These are phyloP conservation scores for Lithophane ornitopus DNA, from an alignment of 2,888 invertebrate genomes.

Conservation along the genomic window DNA sequence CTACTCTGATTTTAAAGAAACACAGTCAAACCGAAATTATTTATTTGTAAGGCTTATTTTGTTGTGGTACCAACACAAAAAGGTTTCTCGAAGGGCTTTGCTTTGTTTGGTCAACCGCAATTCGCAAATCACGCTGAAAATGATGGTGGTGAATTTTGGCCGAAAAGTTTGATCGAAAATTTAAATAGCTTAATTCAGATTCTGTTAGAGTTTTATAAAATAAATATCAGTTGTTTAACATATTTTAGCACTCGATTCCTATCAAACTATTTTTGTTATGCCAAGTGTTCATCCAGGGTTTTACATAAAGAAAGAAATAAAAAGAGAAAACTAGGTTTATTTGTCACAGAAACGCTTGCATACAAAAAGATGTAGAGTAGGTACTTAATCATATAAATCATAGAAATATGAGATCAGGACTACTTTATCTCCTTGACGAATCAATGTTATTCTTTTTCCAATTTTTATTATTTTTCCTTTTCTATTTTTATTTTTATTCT, in stretches of 20 bases:
- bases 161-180: not conserved
- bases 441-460: too few species aligned
- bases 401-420: too few species aligned
- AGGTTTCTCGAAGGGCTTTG: slow-evolving; percentile 25
- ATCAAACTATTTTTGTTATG: not conserved
- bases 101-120: slow-evolving; percentile 26
- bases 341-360: too few species aligned
- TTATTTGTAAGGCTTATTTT: slow-evolving; percentile 14
- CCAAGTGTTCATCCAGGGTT: too few species aligned
- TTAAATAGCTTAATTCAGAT: too few species aligned
- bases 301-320: too few species aligned
- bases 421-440: too few species aligned
- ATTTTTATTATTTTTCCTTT: too few species aligned
- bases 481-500: too few species aligned
- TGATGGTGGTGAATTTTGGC: not conserved
- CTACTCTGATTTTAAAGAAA: slow-evolving; percentile 1
- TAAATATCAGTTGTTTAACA: not conserved
- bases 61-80: not conserved
- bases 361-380: too few species aligned
- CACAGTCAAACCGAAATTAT: slow-evolving; percentile 7
- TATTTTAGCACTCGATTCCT: not conserved
- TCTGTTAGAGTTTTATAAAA: not conserved
- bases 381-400: too few species aligned
- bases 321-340: too few species aligned
- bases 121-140: slow-evolving; percentile 19